Percentiles rank a stretch among this genome's conserved stretches.
Conservation (phyloP, 2,113 vertebrate genomes). For the Zosterops hypoxanthus region DNA sequence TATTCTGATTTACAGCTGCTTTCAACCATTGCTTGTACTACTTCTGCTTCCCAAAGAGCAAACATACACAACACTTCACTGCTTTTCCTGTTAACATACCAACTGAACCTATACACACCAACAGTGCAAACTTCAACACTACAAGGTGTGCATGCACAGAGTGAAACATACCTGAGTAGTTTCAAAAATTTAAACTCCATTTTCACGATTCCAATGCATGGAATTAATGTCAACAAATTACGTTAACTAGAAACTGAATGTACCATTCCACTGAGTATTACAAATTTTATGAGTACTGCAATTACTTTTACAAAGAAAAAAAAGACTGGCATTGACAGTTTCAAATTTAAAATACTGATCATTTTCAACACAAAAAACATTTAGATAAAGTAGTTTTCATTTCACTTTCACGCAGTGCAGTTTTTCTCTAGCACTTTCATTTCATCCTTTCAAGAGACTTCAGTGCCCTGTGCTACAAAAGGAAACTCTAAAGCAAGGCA, state of each 20-base stretch:
- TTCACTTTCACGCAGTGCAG: not conserved
- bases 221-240: not conserved
- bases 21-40: not conserved
- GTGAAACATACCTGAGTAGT: not conserved
- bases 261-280: not conserved
- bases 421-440: not conserved
- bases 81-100: not conserved
- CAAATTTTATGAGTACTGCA: not conserved
- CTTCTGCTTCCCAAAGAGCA: not conserved
- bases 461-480: not conserved
- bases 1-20: not conserved
- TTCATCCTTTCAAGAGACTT: not conserved
- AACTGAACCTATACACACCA: not conserved
- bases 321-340: not conserved
- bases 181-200: not conserved
- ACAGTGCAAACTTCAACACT: not conserved
- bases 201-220: not conserved
- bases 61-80: not conserved
- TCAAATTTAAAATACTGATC: not conserved
- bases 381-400: not conserved
- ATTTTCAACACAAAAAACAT: not conserved
- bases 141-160: accelerated
- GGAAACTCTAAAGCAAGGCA: not conserved
- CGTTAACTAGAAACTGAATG: not conserved
- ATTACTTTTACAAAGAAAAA: not conserved